Evolutionary conservation across 2,797 vertebrate genomes (phyloP).

Genomic region (Thunnus albacares): DNA sequence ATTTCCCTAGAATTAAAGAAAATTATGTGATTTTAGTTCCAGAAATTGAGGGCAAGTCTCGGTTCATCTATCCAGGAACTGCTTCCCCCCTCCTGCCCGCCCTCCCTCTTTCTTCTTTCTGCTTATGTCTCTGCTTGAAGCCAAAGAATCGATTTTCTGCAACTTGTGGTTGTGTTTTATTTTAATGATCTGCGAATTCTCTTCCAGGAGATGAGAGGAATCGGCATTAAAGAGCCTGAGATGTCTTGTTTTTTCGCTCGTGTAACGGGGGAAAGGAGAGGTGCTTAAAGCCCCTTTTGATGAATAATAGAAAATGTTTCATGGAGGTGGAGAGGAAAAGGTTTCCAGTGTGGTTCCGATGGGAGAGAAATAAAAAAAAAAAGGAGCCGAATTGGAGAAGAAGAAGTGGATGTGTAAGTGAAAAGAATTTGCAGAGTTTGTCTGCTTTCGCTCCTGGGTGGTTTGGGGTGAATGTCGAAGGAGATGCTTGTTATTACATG

Average conservation of each 20-base stretch:
- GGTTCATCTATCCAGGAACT: constrained; percentile 45
- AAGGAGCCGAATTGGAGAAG: constrained; percentile 2
- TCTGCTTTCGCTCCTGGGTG: constrained; percentile 50
- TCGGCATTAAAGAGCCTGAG: constrained; percentile 39
- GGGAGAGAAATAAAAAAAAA: neutral
- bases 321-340: constrained; percentile 52
- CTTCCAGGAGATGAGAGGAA: constrained; percentile 56
- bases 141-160: constrained; percentile 55
- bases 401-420: constrained; percentile 46
- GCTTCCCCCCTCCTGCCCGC: neutral
- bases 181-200: constrained; percentile 52
- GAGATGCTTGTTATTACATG: constrained; percentile 19
- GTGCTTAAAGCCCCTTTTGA: constrained; percentile 64
- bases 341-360: constrained; percentile 28
- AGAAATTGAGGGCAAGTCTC: constrained; percentile 35
- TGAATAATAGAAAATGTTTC: constrained; percentile 73
- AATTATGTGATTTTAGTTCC: constrained; percentile 29
- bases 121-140: constrained; percentile 30
- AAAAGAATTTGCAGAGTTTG: constrained; percentile 51
- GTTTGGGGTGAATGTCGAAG: constrained; percentile 35
- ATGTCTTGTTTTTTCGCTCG: constrained; percentile 58
- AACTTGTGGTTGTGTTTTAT: constrained; percentile 53
- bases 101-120: neutral
- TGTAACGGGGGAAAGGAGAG: constrained; percentile 47
- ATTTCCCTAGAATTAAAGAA: constrained; percentile 50